These are phyloP conservation scores for Hepsetus odoe DNA, from an alignment of 2,113 vertebrate genomes.

Conservation along the genomic window DNA sequence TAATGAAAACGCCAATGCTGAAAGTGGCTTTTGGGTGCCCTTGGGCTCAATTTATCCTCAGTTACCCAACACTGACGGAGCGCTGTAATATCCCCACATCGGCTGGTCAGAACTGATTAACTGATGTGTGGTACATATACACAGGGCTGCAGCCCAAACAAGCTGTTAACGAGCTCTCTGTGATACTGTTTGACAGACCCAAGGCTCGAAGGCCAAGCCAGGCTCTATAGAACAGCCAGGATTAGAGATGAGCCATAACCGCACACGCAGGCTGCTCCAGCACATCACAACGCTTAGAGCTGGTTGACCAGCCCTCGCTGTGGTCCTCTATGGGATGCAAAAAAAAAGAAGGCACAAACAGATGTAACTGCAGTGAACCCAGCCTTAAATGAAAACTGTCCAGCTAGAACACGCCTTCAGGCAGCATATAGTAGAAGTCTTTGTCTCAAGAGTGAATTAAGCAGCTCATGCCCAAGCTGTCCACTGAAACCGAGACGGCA, in stretches of 20 bases:
- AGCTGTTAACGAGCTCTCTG: constrained; percentile 35
- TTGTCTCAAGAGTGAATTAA: constrained; percentile 4
- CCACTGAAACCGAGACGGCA: not conserved
- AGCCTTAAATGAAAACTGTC: not conserved
- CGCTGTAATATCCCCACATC: constrained; percentile 16
- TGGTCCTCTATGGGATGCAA: not conserved
- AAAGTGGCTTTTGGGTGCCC: constrained; percentile 33
- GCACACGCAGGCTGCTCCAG: not conserved
- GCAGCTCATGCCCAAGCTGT: not conserved
- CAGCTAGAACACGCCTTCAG: not conserved
- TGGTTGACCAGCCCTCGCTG: not conserved
- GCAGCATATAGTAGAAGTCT: not conserved
- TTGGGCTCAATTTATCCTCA: constrained; percentile 16
- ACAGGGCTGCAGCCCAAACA: constrained; percentile 29
- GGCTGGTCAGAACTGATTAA: constrained; percentile 46
- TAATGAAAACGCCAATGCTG: constrained; percentile 34
- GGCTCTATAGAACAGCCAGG: not conserved
- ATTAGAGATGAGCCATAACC: not conserved
- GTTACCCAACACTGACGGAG: constrained; percentile 20
- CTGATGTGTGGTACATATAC: constrained; percentile 25
- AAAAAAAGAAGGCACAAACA: constrained; percentile 10
- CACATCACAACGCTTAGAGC: not conserved
- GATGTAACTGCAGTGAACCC: not conserved
- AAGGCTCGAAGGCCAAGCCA: constrained; percentile 7
- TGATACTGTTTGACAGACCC: constrained; percentile 24